A percentile compares a stretch with the other conserved stretches of the same genome.
Conservation (phyloP, 2,113 vertebrate species). For the Engraulis encrasicolus region DNA sequence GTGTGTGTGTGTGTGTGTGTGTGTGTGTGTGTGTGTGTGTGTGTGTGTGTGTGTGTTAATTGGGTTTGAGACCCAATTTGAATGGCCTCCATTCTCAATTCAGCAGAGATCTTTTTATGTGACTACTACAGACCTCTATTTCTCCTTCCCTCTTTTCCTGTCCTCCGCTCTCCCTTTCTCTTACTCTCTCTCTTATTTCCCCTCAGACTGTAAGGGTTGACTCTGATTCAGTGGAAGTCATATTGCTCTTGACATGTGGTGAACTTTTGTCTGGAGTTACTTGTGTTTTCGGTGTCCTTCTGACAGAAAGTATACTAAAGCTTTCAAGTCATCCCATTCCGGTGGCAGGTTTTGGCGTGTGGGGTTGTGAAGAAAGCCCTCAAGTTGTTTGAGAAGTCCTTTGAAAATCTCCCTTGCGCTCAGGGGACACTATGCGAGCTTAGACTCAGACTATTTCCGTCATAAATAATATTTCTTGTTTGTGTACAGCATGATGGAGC, state of each 20-base stretch:
- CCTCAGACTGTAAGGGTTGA: background rate
- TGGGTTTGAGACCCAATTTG: background rate
- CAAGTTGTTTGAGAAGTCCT: no score
- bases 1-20: background rate
- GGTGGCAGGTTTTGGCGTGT: background rate
- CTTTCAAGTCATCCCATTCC: background rate
- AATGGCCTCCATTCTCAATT: background rate
- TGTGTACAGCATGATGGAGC: no score
- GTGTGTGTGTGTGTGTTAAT: background rate
- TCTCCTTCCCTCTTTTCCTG: background rate
- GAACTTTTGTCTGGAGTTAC: background rate
- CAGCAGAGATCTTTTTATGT: background rate
- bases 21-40: background rate
- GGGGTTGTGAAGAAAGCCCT: no score
- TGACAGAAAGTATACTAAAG: background rate
- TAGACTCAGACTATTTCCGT: background rate
- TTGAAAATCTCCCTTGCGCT: no score
- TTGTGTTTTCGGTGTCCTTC: background rate
- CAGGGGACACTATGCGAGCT: no score
- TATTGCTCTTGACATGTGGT: background rate
- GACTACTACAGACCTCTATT: background rate
- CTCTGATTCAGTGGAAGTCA: background rate
- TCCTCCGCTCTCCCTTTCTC: background rate
- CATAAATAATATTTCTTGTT: background rate
- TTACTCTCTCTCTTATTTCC: background rate